phyloP scores from a whole-genome alignment of 2,888 invertebrate genomes.

The Synanthedon formicaeformis region DNA sequence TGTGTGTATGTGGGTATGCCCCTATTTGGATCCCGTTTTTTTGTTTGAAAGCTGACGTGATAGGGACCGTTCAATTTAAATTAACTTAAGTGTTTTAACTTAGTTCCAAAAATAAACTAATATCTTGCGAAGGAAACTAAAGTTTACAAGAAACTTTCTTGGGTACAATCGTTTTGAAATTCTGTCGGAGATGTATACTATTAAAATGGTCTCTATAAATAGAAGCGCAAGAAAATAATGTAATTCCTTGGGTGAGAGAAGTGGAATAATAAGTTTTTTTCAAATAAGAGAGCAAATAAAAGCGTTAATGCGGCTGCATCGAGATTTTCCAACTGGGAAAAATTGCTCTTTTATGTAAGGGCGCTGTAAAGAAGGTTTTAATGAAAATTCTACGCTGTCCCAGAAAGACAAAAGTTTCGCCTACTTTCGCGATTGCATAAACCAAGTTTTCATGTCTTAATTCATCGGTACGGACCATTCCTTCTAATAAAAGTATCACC shows the following conservation, averaged over 20 bases:
- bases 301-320: constrained; percentile 63
- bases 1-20: too few relatives aligned
- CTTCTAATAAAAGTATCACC: too few relatives aligned
- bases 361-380: constrained; percentile 53
- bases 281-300: constrained; percentile 59
- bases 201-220: constrained; percentile 36
- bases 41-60: too few relatives aligned
- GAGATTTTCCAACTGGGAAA: constrained; percentile 60
- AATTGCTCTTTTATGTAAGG: constrained; percentile 61
- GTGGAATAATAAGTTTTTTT: constrained; percentile 63
- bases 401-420: constrained; percentile 37
- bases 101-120: too few relatives aligned
- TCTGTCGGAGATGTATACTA: constrained; percentile 6
- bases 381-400: constrained; percentile 55
- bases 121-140: too few relatives aligned
- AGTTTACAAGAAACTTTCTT: too few relatives aligned
- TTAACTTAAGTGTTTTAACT: too few relatives aligned
- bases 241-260: constrained; percentile 53
- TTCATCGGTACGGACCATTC: not conserved
- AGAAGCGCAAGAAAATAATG: constrained; percentile 48
- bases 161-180: not conserved
- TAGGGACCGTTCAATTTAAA: too few relatives aligned
- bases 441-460: not conserved
- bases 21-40: too few relatives aligned
- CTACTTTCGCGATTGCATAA: not conserved